Conservation (phyloP, 2,888 invertebrate genomes). For the Neoaliturus tenellus region DNA sequence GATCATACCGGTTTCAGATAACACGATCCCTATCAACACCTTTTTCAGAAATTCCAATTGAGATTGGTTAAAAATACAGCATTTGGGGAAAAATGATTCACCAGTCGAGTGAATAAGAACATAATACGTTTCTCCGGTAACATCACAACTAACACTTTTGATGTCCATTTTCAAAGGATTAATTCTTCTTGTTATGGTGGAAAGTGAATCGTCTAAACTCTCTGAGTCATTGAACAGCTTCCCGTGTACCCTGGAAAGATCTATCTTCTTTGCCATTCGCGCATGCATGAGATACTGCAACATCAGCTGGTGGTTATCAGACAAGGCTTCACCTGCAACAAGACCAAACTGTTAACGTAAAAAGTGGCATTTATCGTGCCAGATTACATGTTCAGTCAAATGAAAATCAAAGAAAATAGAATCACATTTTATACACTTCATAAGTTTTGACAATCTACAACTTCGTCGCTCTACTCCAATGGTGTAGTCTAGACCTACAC, state of each 20-base stretch:
- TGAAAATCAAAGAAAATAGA: too few relatives aligned
- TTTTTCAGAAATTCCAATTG: conserved; percentile 31
- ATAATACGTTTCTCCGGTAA: conserved; percentile 31
- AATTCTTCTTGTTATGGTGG: conserved; percentile 17
- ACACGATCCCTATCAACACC: conserved; percentile 18
- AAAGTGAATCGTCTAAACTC: background rate
- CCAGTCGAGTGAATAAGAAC: conserved; percentile 24
- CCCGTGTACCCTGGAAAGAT: conserved; percentile 1
- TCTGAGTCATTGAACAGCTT: background rate
- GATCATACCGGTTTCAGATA: background rate
- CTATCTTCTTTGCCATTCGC: conserved; percentile 18
- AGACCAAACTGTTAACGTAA: background rate
- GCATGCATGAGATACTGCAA: conserved; percentile 25
- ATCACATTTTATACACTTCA: too few relatives aligned
- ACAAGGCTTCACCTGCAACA: background rate
- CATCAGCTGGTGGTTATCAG: conserved; percentile 15
- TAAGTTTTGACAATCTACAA: too few relatives aligned
- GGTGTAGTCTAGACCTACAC: too few relatives aligned
- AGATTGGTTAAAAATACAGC: conserved; percentile 8
- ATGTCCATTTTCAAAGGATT: conserved; percentile 40
- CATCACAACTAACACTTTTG: background rate
- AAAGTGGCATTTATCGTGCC: too few relatives aligned
- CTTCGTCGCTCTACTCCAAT: too few relatives aligned
- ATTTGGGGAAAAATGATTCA: conserved; percentile 24
- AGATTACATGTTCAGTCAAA: too few relatives aligned